These are phyloP conservation scores for Pheosia tremula DNA, from an alignment of 2,888 invertebrate genomes.

Conservation along the genomic window DNA sequence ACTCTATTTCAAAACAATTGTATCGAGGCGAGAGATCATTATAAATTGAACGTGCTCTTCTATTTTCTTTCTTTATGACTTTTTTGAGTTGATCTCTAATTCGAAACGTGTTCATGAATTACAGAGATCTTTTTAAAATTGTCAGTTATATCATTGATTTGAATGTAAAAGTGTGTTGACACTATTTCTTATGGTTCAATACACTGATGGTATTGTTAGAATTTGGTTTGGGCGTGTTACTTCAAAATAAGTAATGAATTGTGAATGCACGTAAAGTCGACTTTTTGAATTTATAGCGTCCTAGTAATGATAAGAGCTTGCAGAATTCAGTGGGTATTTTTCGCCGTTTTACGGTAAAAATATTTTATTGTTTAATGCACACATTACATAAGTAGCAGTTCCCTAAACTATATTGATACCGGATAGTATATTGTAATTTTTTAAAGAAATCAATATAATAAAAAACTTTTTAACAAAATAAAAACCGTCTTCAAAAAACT, in stretches of 20 bases:
- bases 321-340: too few species aligned
- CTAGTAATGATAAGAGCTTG: too few species aligned
- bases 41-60: background rate
- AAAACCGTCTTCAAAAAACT: too few species aligned
- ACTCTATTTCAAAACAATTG: constrained; percentile 6
- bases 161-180: background rate
- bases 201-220: background rate
- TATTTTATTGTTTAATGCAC: too few species aligned
- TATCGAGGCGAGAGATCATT: background rate
- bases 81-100: background rate
- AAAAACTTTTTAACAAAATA: too few species aligned
- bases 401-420: too few species aligned
- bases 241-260: background rate
- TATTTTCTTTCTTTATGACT: background rate
- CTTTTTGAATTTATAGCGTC: too few species aligned
- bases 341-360: too few species aligned
- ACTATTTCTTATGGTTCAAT: background rate
- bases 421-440: too few species aligned
- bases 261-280: background rate
- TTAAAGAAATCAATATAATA: too few species aligned
- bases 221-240: background rate
- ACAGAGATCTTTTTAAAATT: background rate
- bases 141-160: background rate
- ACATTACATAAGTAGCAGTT: too few species aligned
- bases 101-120: background rate